Conservation (phyloP, 2,888 invertebrate genomes). For the Dorcus parallelipipedus region DNA sequence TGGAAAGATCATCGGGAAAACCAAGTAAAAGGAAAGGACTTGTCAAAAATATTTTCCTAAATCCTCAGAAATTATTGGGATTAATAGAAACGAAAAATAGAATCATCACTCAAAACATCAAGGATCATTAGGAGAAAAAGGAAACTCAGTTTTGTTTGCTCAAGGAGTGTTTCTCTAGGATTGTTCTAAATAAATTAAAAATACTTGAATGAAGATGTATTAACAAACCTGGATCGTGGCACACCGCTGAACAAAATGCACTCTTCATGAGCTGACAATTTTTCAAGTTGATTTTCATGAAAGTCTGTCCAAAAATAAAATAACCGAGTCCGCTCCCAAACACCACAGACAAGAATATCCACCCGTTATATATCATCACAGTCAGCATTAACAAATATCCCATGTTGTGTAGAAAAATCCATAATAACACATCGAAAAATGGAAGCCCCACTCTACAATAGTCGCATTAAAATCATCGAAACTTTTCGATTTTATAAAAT, state of each 20-base stretch:
- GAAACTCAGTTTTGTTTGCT: background rate
- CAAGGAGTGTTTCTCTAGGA: background rate
- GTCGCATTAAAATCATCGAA: background rate
- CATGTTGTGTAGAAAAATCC: conserved; percentile 49
- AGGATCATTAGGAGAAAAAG: background rate
- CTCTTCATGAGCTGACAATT: conserved; percentile 50
- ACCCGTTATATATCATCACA: conserved; percentile 72
- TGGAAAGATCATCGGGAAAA: too few relatives aligned
- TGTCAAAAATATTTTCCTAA: background rate
- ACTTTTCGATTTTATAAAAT: too few relatives aligned
- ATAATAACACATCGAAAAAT: conserved; percentile 40
- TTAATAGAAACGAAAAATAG: background rate
- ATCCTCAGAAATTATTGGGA: background rate
- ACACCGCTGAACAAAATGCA: conserved; percentile 47
- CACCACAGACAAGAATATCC: conserved; percentile 61
- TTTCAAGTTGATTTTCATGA: conserved; percentile 53
- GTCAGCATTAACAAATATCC: conserved; percentile 70
- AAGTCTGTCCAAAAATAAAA: conserved; percentile 54
- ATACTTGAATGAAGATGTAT: too few relatives aligned
- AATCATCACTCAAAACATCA: background rate
- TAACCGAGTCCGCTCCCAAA: conserved; percentile 62
- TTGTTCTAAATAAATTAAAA: too few relatives aligned
- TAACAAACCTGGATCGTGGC: conserved; percentile 50
- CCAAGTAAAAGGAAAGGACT: too few relatives aligned
- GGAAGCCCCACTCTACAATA: conserved; percentile 39